These are phyloP conservation scores for Scaptomyza pallida DNA, from an alignment of 1,140 invertebrate species.

Conservation along the genomic window DNA sequence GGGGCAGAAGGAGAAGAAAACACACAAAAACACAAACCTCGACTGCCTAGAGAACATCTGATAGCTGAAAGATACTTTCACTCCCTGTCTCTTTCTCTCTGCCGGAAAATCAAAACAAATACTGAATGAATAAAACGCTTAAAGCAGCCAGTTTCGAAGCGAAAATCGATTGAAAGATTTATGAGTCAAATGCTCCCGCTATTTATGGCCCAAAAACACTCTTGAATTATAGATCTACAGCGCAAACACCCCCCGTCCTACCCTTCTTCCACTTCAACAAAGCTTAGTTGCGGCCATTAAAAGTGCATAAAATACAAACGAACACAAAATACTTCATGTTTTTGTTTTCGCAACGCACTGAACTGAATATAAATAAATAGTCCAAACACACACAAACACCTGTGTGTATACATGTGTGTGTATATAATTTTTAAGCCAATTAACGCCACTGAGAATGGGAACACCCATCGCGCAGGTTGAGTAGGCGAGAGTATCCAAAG, in stretches of 20 bases:
- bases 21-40: slow-evolving; percentile 11
- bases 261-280: background rate
- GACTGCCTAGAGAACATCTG: slow-evolving; percentile 21
- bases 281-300: slow-evolving; percentile 53
- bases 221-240: slow-evolving; percentile 71
- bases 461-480: slow-evolving; percentile 46
- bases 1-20: slow-evolving; percentile 8
- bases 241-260: slow-evolving; percentile 11
- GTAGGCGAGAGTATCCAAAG: background rate
- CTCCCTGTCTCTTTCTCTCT: slow-evolving; percentile 1
- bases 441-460: slow-evolving; percentile 46
- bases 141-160: slow-evolving; percentile 62
- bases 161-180: slow-evolving; percentile 75
- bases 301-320: slow-evolving; percentile 66
- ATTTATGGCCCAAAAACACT: slow-evolving; percentile 65
- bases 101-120: slow-evolving; percentile 54
- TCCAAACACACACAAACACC: slow-evolving; percentile 14
- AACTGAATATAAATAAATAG: slow-evolving; percentile 66
- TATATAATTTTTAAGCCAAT: slow-evolving; percentile 56
- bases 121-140: slow-evolving; percentile 64
- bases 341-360: slow-evolving; percentile 52
- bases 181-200: slow-evolving; percentile 63
- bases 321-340: slow-evolving; percentile 46
- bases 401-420: background rate
- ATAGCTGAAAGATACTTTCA: slow-evolving; percentile 34